Conservation (phyloP, 2,797 vertebrate genomes). For the Orestias chungarensis region DNA sequence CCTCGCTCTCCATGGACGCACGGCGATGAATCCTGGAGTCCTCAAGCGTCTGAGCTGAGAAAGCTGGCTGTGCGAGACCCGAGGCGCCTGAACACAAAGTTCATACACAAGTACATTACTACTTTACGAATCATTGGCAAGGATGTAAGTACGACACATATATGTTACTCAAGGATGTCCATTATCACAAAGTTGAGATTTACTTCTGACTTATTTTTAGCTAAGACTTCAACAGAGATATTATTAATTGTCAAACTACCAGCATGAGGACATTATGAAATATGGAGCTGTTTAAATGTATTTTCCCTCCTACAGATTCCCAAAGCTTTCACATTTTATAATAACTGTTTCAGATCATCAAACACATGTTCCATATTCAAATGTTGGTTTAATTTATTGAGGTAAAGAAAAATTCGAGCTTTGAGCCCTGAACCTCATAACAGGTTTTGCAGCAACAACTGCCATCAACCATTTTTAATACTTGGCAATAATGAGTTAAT, state of each 20-base stretch:
- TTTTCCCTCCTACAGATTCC: background rate
- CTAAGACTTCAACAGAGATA: background rate
- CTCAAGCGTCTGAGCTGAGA: conserved; percentile 73
- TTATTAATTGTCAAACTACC: background rate
- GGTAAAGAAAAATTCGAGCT: too few relatives aligned
- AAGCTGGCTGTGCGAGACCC: conserved; percentile 72
- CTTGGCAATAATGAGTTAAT: too few relatives aligned
- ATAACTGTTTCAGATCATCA: background rate
- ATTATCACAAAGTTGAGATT: background rate
- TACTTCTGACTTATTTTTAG: background rate
- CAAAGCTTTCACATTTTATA: background rate
- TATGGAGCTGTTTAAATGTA: background rate
- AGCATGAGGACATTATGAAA: background rate
- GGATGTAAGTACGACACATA: conserved; percentile 69
- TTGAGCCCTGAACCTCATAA: too few relatives aligned
- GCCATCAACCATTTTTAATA: too few relatives aligned
- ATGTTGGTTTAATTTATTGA: too few relatives aligned
- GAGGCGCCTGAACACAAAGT: conserved; percentile 7
- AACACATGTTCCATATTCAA: background rate
- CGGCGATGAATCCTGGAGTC: conserved; percentile 51
- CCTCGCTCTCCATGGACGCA: conserved; percentile 81
- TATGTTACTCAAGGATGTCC: background rate
- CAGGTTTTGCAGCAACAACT: background rate
- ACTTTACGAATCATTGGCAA: conserved; percentile 78
- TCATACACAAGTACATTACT: conserved; percentile 73